Evolutionary conservation across 2,797 vertebrate species (phyloP).

Genomic region (Picus viridis): DNA sequence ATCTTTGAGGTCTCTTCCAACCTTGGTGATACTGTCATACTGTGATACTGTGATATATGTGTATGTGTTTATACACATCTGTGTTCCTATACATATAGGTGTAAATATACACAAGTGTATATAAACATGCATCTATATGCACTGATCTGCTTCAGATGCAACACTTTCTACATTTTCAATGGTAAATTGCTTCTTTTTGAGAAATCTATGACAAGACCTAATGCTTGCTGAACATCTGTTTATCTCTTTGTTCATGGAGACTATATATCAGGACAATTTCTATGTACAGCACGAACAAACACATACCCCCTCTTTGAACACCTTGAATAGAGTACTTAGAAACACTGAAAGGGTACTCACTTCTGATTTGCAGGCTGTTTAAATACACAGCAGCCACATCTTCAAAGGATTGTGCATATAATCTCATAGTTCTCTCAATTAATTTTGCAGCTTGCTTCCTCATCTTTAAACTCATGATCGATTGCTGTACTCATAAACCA

Average conservation of each 20-base stretch:
- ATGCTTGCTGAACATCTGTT: neutral
- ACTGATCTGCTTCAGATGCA: neutral
- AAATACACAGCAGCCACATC: neutral
- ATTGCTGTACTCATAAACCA: neutral
- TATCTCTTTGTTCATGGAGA: neutral
- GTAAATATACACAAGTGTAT: fast-evolving
- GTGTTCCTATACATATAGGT: neutral
- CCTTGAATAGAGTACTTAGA: neutral
- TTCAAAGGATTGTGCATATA: neutral
- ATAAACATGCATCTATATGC: neutral
- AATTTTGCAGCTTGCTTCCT: neutral
- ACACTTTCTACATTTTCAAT: neutral
- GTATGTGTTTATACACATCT: neutral
- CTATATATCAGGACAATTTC: neutral
- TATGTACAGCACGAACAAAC: neutral
- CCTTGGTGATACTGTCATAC: no score
- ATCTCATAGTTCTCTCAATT: neutral
- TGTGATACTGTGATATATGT: neutral
- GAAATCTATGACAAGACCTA: neutral
- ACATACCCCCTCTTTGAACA: neutral
- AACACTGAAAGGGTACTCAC: neutral
- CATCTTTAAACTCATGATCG: neutral
- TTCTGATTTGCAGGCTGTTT: neutral
- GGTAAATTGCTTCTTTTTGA: neutral
- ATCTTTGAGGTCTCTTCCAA: no score